Conservation (phyloP, 2,113 vertebrate species). For the Sisor rabdophorus region DNA sequence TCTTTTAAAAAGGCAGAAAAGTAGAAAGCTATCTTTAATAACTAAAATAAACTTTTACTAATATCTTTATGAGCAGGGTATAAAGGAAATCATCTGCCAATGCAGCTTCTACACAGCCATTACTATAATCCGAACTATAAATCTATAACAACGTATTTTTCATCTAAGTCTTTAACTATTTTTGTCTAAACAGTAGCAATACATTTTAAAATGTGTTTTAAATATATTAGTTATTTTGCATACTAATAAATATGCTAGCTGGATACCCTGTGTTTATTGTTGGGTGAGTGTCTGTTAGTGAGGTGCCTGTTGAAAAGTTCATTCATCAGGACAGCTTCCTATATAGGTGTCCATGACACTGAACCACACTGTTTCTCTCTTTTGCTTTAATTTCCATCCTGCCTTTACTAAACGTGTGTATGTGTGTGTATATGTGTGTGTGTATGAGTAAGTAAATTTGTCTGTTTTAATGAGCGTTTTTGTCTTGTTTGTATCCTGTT, state of each 20-base stretch:
- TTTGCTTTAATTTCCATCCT: constrained; percentile 26
- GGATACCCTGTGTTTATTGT: neutral
- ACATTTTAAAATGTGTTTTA: neutral
- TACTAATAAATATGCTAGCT: neutral
- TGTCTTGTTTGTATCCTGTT: neutral
- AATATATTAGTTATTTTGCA: neutral
- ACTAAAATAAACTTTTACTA: no score
- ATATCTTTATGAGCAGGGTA: no score
- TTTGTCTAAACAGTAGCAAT: neutral
- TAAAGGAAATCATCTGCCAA: no score
- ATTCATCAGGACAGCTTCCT: neutral
- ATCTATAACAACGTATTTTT: no score
- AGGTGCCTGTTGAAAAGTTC: neutral
- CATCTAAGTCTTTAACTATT: neutral
- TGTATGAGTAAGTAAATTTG: neutral
- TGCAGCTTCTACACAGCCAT: no score
- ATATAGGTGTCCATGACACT: neutral
- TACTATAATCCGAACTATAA: no score
- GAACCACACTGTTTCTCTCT: neutral
- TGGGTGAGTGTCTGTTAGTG: no score
- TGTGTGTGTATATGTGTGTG: constrained; percentile 7
- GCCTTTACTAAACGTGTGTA: neutral
- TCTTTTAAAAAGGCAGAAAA: no score
- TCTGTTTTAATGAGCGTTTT: neutral
- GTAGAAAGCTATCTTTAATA: no score